Base-by-base conservation (phyloP, 2,888 invertebrate species). In the Lithophane semibrunnea region DNA sequence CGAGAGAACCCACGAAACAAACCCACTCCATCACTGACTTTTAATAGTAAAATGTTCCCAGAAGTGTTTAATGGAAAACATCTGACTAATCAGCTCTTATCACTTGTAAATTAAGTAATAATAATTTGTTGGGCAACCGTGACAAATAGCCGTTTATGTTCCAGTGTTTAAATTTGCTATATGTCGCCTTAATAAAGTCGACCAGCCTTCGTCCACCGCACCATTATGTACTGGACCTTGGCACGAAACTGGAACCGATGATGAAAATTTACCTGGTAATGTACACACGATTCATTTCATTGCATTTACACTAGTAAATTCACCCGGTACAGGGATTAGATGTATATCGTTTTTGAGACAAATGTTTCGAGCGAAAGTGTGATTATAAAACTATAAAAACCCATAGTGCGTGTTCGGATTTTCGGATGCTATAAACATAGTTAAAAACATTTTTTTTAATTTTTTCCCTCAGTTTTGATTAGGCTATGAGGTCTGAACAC, bases 101-200 rank as follows among this genome's bases (percentile, higher is more conserved):
- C 82, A 83, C 72, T 56, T 75, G 75, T 84, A 85, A 84, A 75
- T 83, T 81, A 61, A 80, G 72, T 81, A 81, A 83, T 81, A 81
- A 83, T 83, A 81, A 84, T 84, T 83, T 75, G 81, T 84, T 63
- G 16, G 68, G 65, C 56, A 37, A 73, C 61, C 75, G 82, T 75
- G 72, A 75, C 85, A 16, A 83, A 83, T 83, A 42, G 42, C 42
- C 24, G 66, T 84, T 83, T 47, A 75, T 84, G 82, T 83, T 72
- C 3, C 8, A 75, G 16, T 75, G 85, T 80, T 70, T 58, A 63
- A 75, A 49, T 71, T 75, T 42, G 69, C 42, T 54, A 73, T 64
- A 67, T 24, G 21, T 37, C 72, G 61, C 52, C 71, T 69, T 72
- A 65, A 61, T 75, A 84, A 84, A 84, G 75, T 84, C 71, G 56